Evolutionary conservation across 1,140 invertebrate genomes (phyloP).

Genomic region (Drosophila bocki): DNA sequence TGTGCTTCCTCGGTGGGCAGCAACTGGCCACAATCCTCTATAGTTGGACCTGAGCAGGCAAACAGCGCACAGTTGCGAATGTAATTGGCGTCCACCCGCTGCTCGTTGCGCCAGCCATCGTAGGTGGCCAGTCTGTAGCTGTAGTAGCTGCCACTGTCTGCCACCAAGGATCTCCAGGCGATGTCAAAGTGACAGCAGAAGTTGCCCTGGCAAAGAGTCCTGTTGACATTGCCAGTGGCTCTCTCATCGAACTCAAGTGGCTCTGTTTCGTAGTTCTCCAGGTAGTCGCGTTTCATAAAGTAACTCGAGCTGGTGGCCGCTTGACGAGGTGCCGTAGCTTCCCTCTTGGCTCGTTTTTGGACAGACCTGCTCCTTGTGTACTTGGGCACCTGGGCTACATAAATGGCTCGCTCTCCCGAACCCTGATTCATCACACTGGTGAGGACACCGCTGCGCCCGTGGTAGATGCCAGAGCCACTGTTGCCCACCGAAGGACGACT

Average conservation of each 20-base stretch:
- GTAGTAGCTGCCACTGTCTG: conserved; percentile 12
- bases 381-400: conserved; percentile 66
- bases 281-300: conserved; percentile 61
- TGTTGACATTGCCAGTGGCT: neutral
- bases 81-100: conserved; percentile 52
- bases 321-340: neutral
- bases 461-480: conserved; percentile 85
- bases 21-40: conserved; percentile 60
- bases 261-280: conserved; percentile 52
- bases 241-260: conserved; percentile 2
- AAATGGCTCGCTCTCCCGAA: conserved; percentile 47
- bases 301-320: conserved; percentile 23
- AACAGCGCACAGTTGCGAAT: conserved; percentile 70
- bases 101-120: conserved; percentile 68
- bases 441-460: conserved; percentile 69
- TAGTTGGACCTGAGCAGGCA: conserved; percentile 50
- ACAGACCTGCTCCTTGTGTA: conserved; percentile 2
- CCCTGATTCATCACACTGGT: conserved; percentile 50
- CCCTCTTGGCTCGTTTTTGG: conserved; percentile 9
- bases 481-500: conserved; percentile 75
- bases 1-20: conserved; percentile 1
- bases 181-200: conserved; percentile 76
- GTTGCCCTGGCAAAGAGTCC: conserved; percentile 39
- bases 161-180: conserved; percentile 23
- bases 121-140: conserved; percentile 65